Percentiles rank a stretch among this genome's conserved stretches.
phyloP scores from a whole-genome alignment of 2,797 vertebrate species.

The Pipistrellus nathusii region DNA sequence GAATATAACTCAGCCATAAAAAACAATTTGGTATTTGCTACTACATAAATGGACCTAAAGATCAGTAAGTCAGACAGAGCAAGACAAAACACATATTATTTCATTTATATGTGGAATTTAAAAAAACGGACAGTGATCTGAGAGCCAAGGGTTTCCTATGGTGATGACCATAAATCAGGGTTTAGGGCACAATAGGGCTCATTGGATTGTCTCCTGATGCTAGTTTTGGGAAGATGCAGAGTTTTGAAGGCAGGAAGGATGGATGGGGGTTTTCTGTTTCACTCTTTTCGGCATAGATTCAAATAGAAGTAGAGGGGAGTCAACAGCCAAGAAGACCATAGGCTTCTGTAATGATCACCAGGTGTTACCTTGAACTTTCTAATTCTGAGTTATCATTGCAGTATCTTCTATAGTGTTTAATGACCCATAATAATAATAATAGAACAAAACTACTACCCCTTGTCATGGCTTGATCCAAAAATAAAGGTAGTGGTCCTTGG shows the following conservation, averaged over 20 bases:
- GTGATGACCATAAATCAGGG: not conserved
- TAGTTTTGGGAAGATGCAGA: not conserved
- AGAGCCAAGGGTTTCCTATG: not conserved
- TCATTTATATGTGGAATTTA: not conserved
- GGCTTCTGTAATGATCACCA: accelerated
- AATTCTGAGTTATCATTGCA: not conserved
- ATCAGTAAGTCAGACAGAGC: not conserved
- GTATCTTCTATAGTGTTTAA: not conserved
- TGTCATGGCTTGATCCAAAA: not conserved
- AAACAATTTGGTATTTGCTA: not conserved
- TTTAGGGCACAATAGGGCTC: not conserved
- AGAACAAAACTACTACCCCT: not conserved
- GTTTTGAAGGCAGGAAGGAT: not conserved
- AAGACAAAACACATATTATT: not conserved
- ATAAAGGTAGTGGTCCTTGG: too few species aligned
- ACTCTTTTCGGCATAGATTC: too few species aligned
- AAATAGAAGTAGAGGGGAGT: not conserved
- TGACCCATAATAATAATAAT: not conserved
- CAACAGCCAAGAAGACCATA: too few species aligned
- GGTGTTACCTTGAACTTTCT: not conserved
- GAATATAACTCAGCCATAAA: not conserved
- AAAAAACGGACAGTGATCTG: not conserved
- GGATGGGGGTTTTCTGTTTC: not conserved
- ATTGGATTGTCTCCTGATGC: not conserved
- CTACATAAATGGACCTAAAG: not conserved